Conservation (phyloP, 2,797 vertebrate species). For the Argyrosomus regius region DNA sequence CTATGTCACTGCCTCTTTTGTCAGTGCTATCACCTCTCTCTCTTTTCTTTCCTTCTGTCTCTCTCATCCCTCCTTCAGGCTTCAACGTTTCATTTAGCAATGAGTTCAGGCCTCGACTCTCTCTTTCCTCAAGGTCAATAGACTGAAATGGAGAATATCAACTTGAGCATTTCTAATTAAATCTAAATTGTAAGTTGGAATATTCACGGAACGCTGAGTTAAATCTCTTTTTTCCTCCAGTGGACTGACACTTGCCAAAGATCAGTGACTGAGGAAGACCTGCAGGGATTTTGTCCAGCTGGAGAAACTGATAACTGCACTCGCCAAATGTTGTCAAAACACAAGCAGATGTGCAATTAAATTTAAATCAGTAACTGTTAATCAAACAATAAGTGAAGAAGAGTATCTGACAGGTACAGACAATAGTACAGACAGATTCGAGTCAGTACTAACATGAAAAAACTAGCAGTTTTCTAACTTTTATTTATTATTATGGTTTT, state of each 20-base stretch:
- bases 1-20: conserved; percentile 51
- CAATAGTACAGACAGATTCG: neutral
- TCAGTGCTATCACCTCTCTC: conserved; percentile 36
- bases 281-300: neutral
- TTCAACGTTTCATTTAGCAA: conserved; percentile 26
- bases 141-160: conserved; percentile 57
- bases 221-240: conserved; percentile 8
- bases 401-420: neutral
- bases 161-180: conserved; percentile 64
- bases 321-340: neutral
- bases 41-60: neutral
- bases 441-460: too few relatives aligned
- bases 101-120: conserved; percentile 28
- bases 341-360: neutral
- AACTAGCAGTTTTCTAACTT: too few relatives aligned
- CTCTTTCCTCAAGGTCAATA: conserved; percentile 57
- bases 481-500: too few relatives aligned
- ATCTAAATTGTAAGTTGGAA: conserved; percentile 44
- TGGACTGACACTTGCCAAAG: neutral
- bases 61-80: conserved; percentile 18
- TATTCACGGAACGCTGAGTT: conserved; percentile 39
- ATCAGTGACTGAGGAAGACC: neutral
- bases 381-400: neutral
- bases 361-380: neutral
- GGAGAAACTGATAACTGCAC: neutral